Evolutionary conservation across 2,888 invertebrate genomes (phyloP).

Genomic region (Meta bourneti): DNA sequence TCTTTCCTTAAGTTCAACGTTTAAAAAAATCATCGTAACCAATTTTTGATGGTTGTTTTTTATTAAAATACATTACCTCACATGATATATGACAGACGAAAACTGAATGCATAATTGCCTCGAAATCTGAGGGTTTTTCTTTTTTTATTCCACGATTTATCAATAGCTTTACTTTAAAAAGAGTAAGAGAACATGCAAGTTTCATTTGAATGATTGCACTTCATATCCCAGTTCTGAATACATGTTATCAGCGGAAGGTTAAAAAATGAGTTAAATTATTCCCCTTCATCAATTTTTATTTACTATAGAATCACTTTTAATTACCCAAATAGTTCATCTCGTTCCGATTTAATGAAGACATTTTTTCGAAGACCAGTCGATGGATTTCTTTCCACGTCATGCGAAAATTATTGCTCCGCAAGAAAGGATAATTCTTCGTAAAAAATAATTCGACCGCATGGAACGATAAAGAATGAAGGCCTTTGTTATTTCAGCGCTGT

Average conservation of each 20-base stretch:
- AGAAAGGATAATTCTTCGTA: conserved; percentile 6
- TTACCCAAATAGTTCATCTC: conserved; percentile 45
- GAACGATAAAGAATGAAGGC: background rate
- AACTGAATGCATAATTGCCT: background rate
- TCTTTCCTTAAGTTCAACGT: too few species aligned
- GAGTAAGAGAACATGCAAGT: conserved; percentile 5
- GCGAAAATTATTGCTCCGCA: background rate
- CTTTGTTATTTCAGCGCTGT: conserved; percentile 32
- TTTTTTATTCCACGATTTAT: background rate
- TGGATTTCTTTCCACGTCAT: background rate
- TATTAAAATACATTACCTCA: too few species aligned
- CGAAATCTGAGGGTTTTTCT: background rate
- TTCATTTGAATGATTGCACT: conserved; percentile 3
- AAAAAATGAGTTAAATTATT: conserved; percentile 7
- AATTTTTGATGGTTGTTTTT: too few species aligned
- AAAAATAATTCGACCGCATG: conserved; percentile 13
- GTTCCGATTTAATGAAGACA: conserved; percentile 35
- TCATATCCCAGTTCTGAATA: background rate
- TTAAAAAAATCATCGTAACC: too few species aligned
- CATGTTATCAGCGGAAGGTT: background rate
- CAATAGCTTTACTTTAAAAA: background rate
- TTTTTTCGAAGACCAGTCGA: conserved; percentile 23
- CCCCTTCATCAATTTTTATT: conserved; percentile 32
- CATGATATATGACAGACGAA: background rate
- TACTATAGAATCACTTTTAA: conserved; percentile 33